Evolutionary conservation across 2,797 vertebrate species (phyloP).

Genomic region (Aplochiton taeniatus): DNA sequence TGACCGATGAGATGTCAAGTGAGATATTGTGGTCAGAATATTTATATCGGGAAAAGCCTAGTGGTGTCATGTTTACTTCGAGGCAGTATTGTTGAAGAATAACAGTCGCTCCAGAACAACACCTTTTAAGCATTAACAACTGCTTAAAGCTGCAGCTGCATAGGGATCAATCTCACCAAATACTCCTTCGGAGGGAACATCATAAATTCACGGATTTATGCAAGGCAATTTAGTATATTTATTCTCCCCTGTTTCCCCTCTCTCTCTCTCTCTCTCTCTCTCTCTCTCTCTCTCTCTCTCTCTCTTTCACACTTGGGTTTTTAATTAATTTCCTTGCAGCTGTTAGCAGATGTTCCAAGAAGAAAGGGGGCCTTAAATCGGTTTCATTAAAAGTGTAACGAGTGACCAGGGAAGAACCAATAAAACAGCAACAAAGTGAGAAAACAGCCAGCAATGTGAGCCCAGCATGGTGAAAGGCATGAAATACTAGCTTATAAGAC

Average conservation of each 20-base stretch:
- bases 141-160: constrained; percentile 62
- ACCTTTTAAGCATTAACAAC: constrained; percentile 53
- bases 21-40: constrained; percentile 20
- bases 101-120: constrained; percentile 50
- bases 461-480: not conserved
- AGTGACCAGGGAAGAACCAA: constrained; percentile 44
- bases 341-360: constrained; percentile 58
- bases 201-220: constrained; percentile 48
- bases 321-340: constrained; percentile 64
- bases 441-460: constrained; percentile 43
- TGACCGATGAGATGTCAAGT: not conserved
- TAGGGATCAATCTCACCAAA: constrained; percentile 64
- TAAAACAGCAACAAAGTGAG: constrained; percentile 53
- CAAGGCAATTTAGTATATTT: constrained; percentile 29
- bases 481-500: constrained; percentile 39
- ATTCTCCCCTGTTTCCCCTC: not conserved
- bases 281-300: not conserved
- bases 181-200: constrained; percentile 48
- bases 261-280: constrained; percentile 9
- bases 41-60: constrained; percentile 44
- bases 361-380: constrained; percentile 46
- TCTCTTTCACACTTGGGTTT: constrained; percentile 19
- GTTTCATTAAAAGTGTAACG: constrained; percentile 60
- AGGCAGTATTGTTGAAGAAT: constrained; percentile 60
- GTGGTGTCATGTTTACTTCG: constrained; percentile 48